Conservation (phyloP, 2,797 vertebrate genomes). For the Argentina silus region DNA sequence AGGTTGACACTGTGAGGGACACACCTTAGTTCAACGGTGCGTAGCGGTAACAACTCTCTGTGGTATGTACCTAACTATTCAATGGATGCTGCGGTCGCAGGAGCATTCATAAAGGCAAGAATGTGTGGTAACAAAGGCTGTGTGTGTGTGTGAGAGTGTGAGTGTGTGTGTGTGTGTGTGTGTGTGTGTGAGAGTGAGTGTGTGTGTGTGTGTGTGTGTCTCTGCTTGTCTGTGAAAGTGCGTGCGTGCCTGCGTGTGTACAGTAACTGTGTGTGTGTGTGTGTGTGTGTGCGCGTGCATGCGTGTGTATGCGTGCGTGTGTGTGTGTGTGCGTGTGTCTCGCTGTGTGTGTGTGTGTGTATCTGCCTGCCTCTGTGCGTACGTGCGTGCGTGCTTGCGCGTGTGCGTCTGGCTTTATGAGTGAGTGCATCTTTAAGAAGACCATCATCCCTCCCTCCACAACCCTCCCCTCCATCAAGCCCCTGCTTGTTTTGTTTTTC, state of each 20-base stretch:
- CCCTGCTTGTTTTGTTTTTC: constrained; percentile 49
- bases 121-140: no score
- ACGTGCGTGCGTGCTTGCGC: no score
- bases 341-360: neutral
- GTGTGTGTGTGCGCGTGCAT: neutral
- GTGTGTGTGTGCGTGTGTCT: constrained; percentile 4
- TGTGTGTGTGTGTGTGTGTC: neutral
- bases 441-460: constrained; percentile 18
- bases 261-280: constrained; percentile 3
- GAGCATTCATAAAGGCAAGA: no score
- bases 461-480: constrained; percentile 45
- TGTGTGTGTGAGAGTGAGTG: no score
- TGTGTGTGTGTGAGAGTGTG: no score
- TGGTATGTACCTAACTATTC: no score
- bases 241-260: neutral
- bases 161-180: no score
- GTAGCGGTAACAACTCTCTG: no score
- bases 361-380: neutral
- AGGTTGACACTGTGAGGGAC: no score
- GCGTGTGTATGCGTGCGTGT: constrained; percentile 2
- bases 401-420: neutral
- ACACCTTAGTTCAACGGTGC: no score
- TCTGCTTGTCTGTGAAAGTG: neutral
- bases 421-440: constrained; percentile 8
- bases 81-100: no score